Conservation (phyloP, 2,888 invertebrate genomes). For the Melikaiella ostensackeni region DNA sequence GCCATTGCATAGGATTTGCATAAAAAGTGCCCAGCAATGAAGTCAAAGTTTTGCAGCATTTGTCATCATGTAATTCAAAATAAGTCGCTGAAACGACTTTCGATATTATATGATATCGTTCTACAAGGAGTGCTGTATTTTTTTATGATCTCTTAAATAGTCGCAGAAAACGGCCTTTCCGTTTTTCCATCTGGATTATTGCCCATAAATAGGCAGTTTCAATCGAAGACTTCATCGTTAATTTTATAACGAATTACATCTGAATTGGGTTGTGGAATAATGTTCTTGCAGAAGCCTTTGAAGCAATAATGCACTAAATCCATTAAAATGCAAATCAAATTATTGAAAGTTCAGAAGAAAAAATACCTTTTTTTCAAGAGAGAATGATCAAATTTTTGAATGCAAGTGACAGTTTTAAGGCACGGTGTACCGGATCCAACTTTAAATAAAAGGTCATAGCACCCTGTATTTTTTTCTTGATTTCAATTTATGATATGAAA, state of each 20-base stretch:
- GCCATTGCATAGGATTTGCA: background rate
- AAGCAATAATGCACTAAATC: background rate
- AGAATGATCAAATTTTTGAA: background rate
- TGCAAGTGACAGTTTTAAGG: background rate
- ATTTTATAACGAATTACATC: background rate
- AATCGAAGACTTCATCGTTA: conserved; percentile 25
- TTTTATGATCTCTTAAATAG: conserved; percentile 31
- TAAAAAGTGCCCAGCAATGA: background rate
- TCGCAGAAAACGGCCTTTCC: conserved; percentile 20
- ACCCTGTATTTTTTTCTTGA: too few relatives aligned
- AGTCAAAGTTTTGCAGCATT: background rate
- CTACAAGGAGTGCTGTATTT: conserved; percentile 17
- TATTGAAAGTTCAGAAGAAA: background rate
- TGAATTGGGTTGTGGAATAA: background rate
- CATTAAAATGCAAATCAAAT: background rate
- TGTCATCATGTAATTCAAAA: conserved; percentile 1
- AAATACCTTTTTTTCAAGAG: background rate
- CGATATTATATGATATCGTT: conserved; percentile 4
- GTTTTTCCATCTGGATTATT: conserved; percentile 29
- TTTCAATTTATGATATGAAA: too few relatives aligned
- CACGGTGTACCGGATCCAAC: too few relatives aligned
- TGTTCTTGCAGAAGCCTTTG: background rate
- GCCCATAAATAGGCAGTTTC: conserved; percentile 35
- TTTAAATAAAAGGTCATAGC: too few relatives aligned
- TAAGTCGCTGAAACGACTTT: conserved; percentile 13